Conservation (phyloP, 2,113 vertebrate species). For the Bucco capensis region DNA sequence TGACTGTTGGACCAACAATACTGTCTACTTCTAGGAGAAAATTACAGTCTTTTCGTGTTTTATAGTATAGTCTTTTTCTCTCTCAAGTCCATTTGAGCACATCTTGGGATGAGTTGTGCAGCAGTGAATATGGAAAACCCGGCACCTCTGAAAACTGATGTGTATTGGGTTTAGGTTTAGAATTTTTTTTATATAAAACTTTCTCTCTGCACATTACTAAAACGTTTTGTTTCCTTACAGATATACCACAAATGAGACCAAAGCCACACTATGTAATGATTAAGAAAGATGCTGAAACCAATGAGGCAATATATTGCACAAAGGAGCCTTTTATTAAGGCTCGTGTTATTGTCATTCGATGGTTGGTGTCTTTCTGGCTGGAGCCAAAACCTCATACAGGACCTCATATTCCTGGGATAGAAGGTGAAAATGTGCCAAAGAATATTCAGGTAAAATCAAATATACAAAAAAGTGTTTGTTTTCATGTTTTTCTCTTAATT, state of each 20-base stretch:
- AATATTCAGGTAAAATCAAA: conserved; percentile 90
- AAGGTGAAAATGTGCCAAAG: conserved; percentile 96
- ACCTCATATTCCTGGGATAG: conserved; percentile 92
- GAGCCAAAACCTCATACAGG: conserved; percentile 89
- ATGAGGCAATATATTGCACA: conserved; percentile 91
- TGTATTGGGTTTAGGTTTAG: background rate
- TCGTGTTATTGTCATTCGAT: conserved; percentile 95
- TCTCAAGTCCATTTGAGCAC: accelerated
- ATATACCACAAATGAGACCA: conserved; percentile 91
- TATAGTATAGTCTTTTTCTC: background rate
- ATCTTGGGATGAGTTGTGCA: background rate
- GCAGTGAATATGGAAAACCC: background rate
- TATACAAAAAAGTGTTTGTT: background rate
- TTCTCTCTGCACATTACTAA: background rate
- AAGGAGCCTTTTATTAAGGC: conserved; percentile 97
- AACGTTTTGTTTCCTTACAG: conserved; percentile 65
- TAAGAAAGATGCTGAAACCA: conserved; percentile 90
- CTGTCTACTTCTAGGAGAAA: background rate
- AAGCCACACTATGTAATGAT: conserved; percentile 92
- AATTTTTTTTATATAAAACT: background rate
- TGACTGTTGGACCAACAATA: background rate
- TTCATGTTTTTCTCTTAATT: background rate
- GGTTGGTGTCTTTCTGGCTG: conserved; percentile 99
- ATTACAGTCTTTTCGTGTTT: background rate
- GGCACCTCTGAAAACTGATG: background rate